Percentiles rank a stretch among this genome's conserved stretches.
phyloP scores from a whole-genome alignment of 2,113 vertebrate species.

The Gasterosteus nipponicus region DNA sequence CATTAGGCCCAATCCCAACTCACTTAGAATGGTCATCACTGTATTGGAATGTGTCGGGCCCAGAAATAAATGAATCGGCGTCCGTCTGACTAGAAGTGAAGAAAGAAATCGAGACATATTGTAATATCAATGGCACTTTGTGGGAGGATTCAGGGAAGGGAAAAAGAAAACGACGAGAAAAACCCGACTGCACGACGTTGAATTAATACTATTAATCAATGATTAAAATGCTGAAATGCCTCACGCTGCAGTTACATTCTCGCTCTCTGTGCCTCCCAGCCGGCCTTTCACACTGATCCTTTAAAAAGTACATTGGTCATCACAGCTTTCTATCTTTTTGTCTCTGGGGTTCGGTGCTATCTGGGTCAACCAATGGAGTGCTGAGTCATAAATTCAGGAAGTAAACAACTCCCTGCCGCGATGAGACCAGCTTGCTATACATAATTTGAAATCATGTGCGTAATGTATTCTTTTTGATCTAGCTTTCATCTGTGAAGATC shows the following conservation, averaged over 20 bases:
- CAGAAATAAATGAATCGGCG: conserved; percentile 53
- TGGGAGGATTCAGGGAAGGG: neutral
- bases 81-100: conserved; percentile 46
- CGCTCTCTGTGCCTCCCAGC: neutral
- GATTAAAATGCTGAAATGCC: neutral
- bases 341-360: conserved; percentile 42
- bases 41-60: conserved; percentile 52
- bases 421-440: conserved; percentile 51
- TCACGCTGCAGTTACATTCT: conserved; percentile 5
- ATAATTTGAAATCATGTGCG: conserved; percentile 52
- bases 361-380: conserved; percentile 58
- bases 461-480: conserved; percentile 63
- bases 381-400: conserved; percentile 59
- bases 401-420: conserved; percentile 49
- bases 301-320: conserved; percentile 40
- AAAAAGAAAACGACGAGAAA: neutral
- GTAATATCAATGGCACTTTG: conserved; percentile 28
- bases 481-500: conserved; percentile 46
- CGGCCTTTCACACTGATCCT: conserved; percentile 13
- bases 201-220: conserved; percentile 5
- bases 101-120: conserved; percentile 44
- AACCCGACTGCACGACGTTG: neutral
- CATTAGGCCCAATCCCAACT: conserved; percentile 48
- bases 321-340: conserved; percentile 32
- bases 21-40: conserved; percentile 49